phyloP scores from a whole-genome alignment of 2,113 vertebrate species.

The Cynoglossus semilaevis region DNA sequence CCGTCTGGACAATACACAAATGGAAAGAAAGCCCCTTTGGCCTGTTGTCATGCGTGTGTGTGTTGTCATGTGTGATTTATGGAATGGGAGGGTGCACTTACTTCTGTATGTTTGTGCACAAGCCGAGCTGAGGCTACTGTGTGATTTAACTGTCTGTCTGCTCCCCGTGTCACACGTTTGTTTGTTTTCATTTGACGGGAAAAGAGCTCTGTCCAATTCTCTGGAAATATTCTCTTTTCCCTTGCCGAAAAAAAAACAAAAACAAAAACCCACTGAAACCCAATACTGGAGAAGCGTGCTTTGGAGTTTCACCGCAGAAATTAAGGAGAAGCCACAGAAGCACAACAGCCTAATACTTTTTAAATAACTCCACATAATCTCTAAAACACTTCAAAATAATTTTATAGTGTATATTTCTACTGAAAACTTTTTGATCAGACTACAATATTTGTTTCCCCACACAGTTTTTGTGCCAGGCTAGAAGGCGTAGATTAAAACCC shows the following conservation, averaged over 20 bases:
- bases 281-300: neutral
- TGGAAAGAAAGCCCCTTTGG: conserved; percentile 17
- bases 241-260: neutral
- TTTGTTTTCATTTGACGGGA: neutral
- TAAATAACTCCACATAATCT: conserved; percentile 7
- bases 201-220: neutral
- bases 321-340: conserved; percentile 25
- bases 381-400: conserved; percentile 25
- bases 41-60: conserved; percentile 26
- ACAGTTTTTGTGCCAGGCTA: conserved; percentile 14
- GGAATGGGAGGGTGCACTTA: conserved; percentile 27
- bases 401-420: conserved; percentile 7
- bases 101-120: conserved; percentile 32
- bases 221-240: conserved; percentile 1
- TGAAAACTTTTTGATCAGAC: conserved; percentile 18
- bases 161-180: conserved; percentile 4
- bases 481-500: conserved; percentile 12
- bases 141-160: conserved; percentile 39
- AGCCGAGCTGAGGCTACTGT: conserved; percentile 26
- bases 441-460: conserved; percentile 20
- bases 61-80: conserved; percentile 49
- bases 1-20: conserved; percentile 30
- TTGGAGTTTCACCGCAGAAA: conserved; percentile 11
- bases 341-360: conserved; percentile 24
- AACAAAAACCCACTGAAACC: conserved; percentile 3